Base-by-base conservation (phyloP, 2,797 vertebrate genomes). In the Epinephelus coioides region DNA sequence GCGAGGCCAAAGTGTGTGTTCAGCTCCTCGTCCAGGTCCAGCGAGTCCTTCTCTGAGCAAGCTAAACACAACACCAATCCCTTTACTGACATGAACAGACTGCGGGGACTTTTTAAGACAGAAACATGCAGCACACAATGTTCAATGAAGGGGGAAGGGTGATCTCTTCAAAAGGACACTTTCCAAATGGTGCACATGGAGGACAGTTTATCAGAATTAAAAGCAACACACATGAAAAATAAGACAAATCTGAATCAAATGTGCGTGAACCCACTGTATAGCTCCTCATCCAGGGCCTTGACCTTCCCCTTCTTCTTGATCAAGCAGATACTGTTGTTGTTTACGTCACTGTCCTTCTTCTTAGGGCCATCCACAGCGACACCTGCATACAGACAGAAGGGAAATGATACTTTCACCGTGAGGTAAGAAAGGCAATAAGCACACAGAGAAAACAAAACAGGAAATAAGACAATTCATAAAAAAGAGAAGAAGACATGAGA, bases 291-390 rank as follows among this genome's bases (percentile, higher is more conserved):
- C 69, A 99, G 92, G 19, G 96, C 96, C 90, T 98, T 98, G 34
- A 99, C 98, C 91, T 99, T 99, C 19, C 98, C 98, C 56, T 67
- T 97, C 91, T 97, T 98, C 95, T 98, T 99, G 78, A 98, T 95
- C 19, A 99, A 90, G 69, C 93, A 95, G 90, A 99, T 98, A 55
- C 86, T 87, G 57, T 94, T 95, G 84, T 93, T 93, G 19, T 94
- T 93, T 43, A 92, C 86, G 89, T 95, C 96, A 62, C 93, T 94
- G 67, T 86, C 89, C 61, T 94, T 88, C 38, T 97, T 96, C 73
- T 93, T 95, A 10, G 95, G 94, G 54, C 96, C 96, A 63, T 99
- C 98, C 49, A 99, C 96, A 11, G 98, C 98, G 73, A 99, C 75
- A 82, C 98, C 98, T 99, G 87, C 17, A 55, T 51, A 57, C 23